phyloP scores from a whole-genome alignment of 2,888 invertebrate species.

The Poecilus cupreus region DNA sequence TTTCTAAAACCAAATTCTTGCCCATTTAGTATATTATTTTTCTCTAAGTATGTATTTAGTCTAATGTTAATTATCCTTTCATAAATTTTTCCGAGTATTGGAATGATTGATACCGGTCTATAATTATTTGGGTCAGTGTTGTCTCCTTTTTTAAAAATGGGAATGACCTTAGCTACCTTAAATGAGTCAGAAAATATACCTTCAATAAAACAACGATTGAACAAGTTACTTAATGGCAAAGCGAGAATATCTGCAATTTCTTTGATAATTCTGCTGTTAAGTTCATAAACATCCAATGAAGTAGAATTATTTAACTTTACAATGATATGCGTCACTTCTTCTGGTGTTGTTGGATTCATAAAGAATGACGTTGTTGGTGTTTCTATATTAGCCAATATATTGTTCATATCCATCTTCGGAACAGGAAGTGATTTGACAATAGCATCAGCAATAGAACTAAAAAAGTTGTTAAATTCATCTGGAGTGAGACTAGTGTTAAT shows the following conservation, averaged over 20 bases:
- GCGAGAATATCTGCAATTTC: background rate
- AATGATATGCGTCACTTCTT: no score
- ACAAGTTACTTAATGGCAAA: background rate
- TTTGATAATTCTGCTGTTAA: slow-evolving; percentile 44
- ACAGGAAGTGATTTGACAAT: background rate
- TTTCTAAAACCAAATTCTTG: slow-evolving; percentile 16
- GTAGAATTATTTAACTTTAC: no score
- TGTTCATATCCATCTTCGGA: no score
- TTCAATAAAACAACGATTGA: background rate
- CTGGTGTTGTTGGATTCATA: no score
- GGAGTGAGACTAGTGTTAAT: background rate
- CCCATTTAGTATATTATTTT: background rate
- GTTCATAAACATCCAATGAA: slow-evolving; percentile 3
- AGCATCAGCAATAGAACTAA: background rate
- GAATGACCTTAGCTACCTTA: slow-evolving; percentile 7
- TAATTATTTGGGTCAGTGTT: slow-evolving; percentile 8
- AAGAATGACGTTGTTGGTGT: no score
- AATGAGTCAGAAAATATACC: slow-evolving; percentile 8
- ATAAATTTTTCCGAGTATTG: slow-evolving; percentile 26
- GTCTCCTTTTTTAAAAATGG: slow-evolving; percentile 29
- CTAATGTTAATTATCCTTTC: background rate
- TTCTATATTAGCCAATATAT: no score
- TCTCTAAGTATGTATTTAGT: background rate
- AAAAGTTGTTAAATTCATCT: background rate
- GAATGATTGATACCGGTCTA: slow-evolving; percentile 23